phyloP scores from a whole-genome alignment of 2,113 vertebrate species.

The Danionella cerebrum region DNA sequence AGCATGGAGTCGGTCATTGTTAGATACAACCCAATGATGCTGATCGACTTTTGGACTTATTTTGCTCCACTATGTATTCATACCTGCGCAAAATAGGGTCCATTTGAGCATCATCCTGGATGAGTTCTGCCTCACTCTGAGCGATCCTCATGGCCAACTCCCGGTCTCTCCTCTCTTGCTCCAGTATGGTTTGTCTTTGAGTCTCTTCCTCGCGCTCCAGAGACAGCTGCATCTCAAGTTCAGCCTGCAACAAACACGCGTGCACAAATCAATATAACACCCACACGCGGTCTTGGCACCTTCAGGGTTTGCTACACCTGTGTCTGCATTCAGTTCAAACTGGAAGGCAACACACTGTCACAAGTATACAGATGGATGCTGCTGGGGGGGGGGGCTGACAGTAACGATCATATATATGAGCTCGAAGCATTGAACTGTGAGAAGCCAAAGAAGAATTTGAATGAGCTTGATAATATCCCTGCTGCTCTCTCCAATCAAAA shows the following conservation, averaged over 20 bases:
- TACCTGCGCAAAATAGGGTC: constrained; percentile 86
- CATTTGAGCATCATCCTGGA: constrained; percentile 78
- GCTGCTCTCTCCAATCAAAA: neutral
- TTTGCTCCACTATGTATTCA: neutral
- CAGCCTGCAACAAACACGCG: constrained; percentile 63
- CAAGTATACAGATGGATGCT: neutral
- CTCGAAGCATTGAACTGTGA: neutral
- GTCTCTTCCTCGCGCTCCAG: constrained; percentile 78
- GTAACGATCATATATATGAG: neutral
- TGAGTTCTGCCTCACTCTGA: constrained; percentile 88
- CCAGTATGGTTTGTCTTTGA: constrained; percentile 74
- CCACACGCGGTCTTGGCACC: neutral
- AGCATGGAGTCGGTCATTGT: neutral
- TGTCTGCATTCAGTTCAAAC: neutral
- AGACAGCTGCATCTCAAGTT: constrained; percentile 82
- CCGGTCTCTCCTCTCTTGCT: constrained; percentile 88
- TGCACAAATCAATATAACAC: constrained; percentile 10
- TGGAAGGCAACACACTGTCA: neutral
- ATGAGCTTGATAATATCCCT: neutral
- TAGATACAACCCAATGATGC: neutral
- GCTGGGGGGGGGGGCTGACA: neutral
- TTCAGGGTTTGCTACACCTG: neutral
- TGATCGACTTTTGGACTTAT: neutral
- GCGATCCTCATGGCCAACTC: constrained; percentile 95
- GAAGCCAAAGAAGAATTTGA: neutral